Percentiles rank a stretch among this genome's conserved stretches.
Conservation (phyloP, 2,888 invertebrate species). For the Idaea dimidiata region DNA sequence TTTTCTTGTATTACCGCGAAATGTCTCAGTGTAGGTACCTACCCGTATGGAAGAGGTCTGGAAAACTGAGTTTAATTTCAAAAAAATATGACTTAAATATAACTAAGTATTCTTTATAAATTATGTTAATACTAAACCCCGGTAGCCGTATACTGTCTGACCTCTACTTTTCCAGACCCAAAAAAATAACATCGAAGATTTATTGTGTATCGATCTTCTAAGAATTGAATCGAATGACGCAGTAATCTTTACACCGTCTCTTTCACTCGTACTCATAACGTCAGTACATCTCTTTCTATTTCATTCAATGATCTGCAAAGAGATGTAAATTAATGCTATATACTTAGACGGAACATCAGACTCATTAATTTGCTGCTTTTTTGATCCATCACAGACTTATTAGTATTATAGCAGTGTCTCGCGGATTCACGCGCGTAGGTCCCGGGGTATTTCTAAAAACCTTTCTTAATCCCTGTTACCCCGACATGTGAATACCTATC, state of each 20-base stretch:
- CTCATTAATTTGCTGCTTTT: background rate
- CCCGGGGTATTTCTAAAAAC: no score
- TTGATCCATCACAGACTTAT: no score
- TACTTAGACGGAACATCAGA: background rate
- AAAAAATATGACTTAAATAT: background rate
- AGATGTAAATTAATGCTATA: background rate
- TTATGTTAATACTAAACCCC: conserved; percentile 36
- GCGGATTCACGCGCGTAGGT: no score
- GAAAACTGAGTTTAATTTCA: no score
- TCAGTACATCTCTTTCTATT: conserved; percentile 37
- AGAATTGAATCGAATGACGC: conserved; percentile 54
- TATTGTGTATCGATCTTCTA: conserved; percentile 70
- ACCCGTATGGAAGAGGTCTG: no score
- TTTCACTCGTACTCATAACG: conserved; percentile 24
- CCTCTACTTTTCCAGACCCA: conserved; percentile 54
- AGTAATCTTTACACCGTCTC: conserved; percentile 43
- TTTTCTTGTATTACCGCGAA: no score
- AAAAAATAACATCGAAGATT: conserved; percentile 56
- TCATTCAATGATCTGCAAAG: conserved; percentile 50
- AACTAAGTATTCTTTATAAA: background rate
- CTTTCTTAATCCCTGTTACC: no score
- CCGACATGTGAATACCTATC: no score
- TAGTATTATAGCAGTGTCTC: no score
- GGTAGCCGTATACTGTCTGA: conserved; percentile 63
- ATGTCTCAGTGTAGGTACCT: no score